Percentiles rank a stretch among this genome's conserved stretches.
phyloP scores from a whole-genome alignment of 2,888 invertebrate genomes.

The Bellardia bayeri region DNA sequence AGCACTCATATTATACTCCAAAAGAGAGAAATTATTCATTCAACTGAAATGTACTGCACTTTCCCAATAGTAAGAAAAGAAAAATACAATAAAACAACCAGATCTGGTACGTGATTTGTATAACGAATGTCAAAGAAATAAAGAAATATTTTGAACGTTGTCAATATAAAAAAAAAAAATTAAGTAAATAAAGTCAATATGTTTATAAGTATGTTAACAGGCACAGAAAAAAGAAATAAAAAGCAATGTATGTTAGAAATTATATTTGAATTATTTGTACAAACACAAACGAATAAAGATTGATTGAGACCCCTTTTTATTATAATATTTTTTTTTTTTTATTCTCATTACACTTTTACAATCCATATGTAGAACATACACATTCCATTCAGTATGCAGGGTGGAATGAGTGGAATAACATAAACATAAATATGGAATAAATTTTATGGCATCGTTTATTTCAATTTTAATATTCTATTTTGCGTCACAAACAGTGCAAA shows the following conservation, averaged over 20 bases:
- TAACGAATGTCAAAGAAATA: not conserved
- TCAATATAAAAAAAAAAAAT: not conserved
- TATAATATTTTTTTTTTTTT: not conserved
- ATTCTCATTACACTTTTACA: not conserved
- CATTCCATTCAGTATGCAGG: no score
- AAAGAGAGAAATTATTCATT: not conserved
- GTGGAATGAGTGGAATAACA: no score
- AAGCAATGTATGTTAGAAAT: not conserved
- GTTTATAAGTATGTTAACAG: slow-evolving; percentile 24
- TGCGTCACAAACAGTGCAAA: no score
- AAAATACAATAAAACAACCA: not conserved
- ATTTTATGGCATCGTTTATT: no score
- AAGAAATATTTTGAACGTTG: not conserved
- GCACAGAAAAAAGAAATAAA: not conserved
- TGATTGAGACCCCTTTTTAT: not conserved
- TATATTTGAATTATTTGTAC: slow-evolving; percentile 41
- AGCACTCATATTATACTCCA: not conserved
- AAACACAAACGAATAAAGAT: not conserved
- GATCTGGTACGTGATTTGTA: not conserved
- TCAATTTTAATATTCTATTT: no score
- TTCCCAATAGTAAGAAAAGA: not conserved
- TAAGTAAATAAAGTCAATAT: slow-evolving; percentile 21
- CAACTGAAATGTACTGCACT: slow-evolving; percentile 6
- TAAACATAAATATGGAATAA: no score
- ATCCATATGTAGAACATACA: not conserved